These are phyloP conservation scores for Petroica traversi DNA, from an alignment of 2,113 vertebrate genomes.

Conservation along the genomic window DNA sequence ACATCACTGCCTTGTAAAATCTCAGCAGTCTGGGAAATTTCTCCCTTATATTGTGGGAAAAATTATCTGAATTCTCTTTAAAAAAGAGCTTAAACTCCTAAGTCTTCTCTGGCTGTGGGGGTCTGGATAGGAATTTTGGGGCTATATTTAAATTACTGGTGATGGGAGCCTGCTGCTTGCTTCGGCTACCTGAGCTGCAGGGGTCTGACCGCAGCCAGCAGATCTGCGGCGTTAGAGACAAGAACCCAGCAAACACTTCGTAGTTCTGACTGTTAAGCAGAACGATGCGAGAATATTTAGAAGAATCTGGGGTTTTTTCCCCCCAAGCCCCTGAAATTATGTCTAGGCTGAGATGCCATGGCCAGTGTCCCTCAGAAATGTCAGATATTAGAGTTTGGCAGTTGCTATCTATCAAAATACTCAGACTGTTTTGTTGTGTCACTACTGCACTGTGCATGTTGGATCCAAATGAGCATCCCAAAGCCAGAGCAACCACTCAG, in stretches of 20 bases:
- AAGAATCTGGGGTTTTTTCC: background rate
- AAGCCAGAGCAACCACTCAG: background rate
- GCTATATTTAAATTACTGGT: background rate
- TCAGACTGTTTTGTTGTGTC: background rate
- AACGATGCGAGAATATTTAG: background rate
- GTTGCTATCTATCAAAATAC: background rate
- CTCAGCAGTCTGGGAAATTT: background rate
- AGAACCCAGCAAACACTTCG: background rate
- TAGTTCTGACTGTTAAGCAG: background rate
- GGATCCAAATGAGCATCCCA: background rate
- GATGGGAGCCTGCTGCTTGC: background rate
- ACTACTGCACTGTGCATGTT: fast-evolving
- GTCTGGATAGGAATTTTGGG: background rate
- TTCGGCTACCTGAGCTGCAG: background rate
- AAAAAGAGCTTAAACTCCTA: background rate
- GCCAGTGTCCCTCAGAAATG: fast-evolving
- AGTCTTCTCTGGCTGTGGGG: background rate
- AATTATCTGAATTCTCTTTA: background rate
- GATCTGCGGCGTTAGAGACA: fast-evolving
- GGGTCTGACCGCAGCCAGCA: background rate
- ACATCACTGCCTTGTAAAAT: background rate
- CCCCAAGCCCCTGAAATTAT: background rate
- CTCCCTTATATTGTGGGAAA: background rate
- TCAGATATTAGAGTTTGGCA: background rate
- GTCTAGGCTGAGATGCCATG: background rate